Conservation (phyloP, 1,140 invertebrate genomes). For the Physella acuta region DNA sequence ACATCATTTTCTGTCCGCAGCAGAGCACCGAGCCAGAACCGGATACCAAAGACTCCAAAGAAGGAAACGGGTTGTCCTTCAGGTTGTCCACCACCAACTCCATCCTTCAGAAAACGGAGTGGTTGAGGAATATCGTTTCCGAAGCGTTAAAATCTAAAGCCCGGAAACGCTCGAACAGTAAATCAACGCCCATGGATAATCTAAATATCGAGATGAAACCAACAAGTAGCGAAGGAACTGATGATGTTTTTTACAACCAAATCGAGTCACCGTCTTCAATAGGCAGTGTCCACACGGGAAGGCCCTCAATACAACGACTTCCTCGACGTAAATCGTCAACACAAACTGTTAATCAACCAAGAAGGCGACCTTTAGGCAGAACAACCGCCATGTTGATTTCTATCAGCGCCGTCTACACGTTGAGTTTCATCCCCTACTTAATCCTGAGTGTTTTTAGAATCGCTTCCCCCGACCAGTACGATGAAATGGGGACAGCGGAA, state of each 20-base stretch:
- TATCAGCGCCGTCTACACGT: slow-evolving; percentile 38
- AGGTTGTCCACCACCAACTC: not conserved
- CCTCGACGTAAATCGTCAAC: not conserved
- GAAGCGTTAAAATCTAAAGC: not conserved
- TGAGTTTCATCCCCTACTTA: slow-evolving; percentile 41
- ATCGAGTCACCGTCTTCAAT: not conserved
- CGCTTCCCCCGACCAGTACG: slow-evolving; percentile 22
- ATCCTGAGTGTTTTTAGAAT: slow-evolving; percentile 32
- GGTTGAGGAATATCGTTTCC: not conserved
- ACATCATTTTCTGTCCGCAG: not conserved
- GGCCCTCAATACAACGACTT: not conserved
- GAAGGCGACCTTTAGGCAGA: not conserved
- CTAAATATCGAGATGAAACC: not conserved
- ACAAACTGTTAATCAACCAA: not conserved
- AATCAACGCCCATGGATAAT: not conserved
- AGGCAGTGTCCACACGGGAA: not conserved
- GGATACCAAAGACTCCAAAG: no score
- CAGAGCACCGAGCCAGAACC: not conserved
- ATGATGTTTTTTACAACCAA: not conserved
- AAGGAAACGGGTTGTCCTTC: not conserved
- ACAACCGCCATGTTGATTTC: slow-evolving; percentile 40
- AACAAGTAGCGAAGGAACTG: not conserved
- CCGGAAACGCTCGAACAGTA: not conserved
- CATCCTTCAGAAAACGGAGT: not conserved
- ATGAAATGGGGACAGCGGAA: slow-evolving; percentile 16